These are phyloP conservation scores for Urosaurus nigricauda DNA, from an alignment of 2,797 vertebrate genomes.

Conservation along the genomic window DNA sequence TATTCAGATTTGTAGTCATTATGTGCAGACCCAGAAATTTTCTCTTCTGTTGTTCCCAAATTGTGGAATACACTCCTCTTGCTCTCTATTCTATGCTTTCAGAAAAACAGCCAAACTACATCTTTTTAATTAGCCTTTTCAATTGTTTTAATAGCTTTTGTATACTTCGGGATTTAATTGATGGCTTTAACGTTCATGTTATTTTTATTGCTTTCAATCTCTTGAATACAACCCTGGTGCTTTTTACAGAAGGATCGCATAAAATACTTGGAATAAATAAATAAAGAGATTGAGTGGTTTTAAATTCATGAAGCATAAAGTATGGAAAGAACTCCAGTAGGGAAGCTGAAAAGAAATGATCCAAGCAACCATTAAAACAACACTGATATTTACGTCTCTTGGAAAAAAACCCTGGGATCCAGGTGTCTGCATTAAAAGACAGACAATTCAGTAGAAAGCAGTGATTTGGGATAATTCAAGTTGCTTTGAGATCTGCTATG, in stretches of 20 bases:
- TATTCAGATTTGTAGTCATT: not conserved
- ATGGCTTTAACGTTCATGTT: not conserved
- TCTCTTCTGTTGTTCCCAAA: too few species aligned
- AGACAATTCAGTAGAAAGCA: not conserved
- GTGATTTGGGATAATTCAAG: not conserved
- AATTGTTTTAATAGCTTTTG: too few species aligned
- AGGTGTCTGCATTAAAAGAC: not conserved
- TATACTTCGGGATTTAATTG: too few species aligned
- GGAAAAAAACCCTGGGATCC: not conserved
- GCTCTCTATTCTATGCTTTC: too few species aligned
- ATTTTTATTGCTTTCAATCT: not conserved
- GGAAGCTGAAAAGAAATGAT: not conserved
- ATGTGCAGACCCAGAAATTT: not conserved
- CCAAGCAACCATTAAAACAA: not conserved
- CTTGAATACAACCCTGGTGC: not conserved
- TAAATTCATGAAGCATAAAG: not conserved
- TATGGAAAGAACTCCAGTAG: not conserved
- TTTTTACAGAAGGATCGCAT: not conserved
- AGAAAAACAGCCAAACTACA: too few species aligned
- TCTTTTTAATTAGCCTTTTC: too few species aligned
- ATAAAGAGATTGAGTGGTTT: not conserved
- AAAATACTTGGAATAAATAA: not conserved
- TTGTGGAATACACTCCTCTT: too few species aligned
- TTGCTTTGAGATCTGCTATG: not conserved
- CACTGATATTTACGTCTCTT: not conserved